Evolutionary conservation across 2,113 vertebrate genomes (phyloP).

Genomic region (Saimiri boliviensis): DNA sequence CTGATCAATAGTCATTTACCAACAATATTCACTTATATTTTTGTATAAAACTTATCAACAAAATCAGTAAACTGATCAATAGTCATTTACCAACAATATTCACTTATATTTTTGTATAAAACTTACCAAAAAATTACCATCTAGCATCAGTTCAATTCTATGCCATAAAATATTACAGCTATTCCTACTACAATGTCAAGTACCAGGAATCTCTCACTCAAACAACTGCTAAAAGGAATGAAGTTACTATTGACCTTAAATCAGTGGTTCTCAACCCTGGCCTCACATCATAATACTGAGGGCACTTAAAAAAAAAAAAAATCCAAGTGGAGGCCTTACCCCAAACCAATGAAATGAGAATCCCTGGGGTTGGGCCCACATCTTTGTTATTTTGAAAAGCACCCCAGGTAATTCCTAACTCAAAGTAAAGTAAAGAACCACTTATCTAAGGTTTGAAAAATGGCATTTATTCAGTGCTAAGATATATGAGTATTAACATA

Average conservation of each 20-base stretch:
- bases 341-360: conserved; percentile 26
- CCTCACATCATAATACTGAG: not conserved
- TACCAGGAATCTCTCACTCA: conserved; percentile 18
- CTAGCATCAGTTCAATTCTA: conserved; percentile 60
- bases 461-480: not conserved
- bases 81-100: conserved; percentile 85
- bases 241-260: conserved; percentile 30
- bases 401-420: not conserved
- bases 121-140: conserved; percentile 71
- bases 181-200: conserved; percentile 38
- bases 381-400: not conserved
- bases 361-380: not conserved
- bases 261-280: not conserved
- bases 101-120: conserved; percentile 82
- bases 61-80: conserved; percentile 85
- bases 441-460: conserved; percentile 17
- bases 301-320: not conserved
- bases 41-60: conserved; percentile 78
- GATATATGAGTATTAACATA: not conserved
- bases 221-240: not conserved
- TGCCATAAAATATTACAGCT: conserved; percentile 56
- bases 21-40: conserved; percentile 83
- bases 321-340: not conserved
- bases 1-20: conserved; percentile 86
- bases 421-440: conserved; percentile 21